Base-by-base conservation (phyloP, 2,888 invertebrate genomes). In the Serripes groenlandicus region DNA sequence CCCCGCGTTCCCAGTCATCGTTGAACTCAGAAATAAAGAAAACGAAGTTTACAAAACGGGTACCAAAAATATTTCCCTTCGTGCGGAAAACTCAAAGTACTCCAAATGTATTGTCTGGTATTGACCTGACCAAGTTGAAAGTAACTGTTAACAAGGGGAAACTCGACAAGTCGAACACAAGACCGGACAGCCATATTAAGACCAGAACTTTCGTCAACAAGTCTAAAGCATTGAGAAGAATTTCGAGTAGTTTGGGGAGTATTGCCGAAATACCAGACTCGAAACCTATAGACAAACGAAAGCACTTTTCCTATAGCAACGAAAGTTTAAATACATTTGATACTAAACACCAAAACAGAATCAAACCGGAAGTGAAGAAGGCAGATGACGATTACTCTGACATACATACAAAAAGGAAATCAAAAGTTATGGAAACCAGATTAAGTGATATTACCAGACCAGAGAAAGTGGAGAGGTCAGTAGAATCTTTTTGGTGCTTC, bases 61-160 rank as follows among this genome's bases (percentile, higher is more conserved):
- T 35, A n/a, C 64, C 34, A 18, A 35, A 34, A 23, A 64, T 64
- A 23, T 3, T n/a, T 21, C 64, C 64, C 35, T 64, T 64, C 26
- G 60, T 80, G 7, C 60, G 75, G 26, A 80, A 80, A 71, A 75
- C 80, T 26, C 70, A 66, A 32, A 80, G 80, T 42, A 72, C 66
- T 3, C 75, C 80, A 64, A 66, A 80, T 56, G 80, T 75, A 32
- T 18, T 75, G 32, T 54, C 42, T 32, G 70, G 74, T 35, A 60
- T 30, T 28, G 21, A 60, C 5, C 52, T 75, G n/a, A n/a, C 69
- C 9, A 64, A 71, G 34, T 30, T 75, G 30, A 75, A 75, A n/a
- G 70, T 64, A 9, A 62, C 11, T 30, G 75, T 74, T 0, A 35
- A 11, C 26, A 26, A 26, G 21, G 32, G 64, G 2, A n/a, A 26